Evolutionary conservation across 2,888 invertebrate species (phyloP).

Genomic region (Elegia similella): DNA sequence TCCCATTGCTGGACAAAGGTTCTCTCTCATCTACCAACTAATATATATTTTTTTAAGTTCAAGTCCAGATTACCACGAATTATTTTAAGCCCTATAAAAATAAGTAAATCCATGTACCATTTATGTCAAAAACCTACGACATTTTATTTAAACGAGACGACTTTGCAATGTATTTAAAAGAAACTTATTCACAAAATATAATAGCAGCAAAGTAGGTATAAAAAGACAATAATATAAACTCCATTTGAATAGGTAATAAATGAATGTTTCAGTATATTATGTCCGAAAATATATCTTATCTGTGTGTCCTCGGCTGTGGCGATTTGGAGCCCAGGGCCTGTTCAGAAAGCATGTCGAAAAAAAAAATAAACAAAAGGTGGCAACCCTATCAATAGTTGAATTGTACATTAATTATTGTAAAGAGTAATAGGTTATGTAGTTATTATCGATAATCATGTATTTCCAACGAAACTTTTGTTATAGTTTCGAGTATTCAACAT

Average conservation of each 20-base stretch:
- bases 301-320: too few relatives aligned
- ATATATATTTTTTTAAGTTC: neutral
- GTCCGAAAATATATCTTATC: neutral
- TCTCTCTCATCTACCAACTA: neutral
- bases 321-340: too few relatives aligned
- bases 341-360: neutral
- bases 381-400: constrained; percentile 7
- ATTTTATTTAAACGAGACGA: neutral
- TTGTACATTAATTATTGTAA: constrained; percentile 12
- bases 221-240: constrained; percentile 3
- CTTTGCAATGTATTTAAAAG: neutral
- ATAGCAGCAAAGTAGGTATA: neutral
- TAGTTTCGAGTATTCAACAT: constrained; percentile 1
- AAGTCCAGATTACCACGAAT: neutral
- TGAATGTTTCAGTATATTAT: neutral
- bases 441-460: constrained; percentile 7
- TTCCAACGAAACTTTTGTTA: constrained; percentile 1
- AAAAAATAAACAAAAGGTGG: neutral
- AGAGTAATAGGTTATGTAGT: constrained; percentile 6
- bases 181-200: neutral
- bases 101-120: too few relatives aligned
- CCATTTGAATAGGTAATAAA: neutral
- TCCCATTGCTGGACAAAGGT: too few relatives aligned
- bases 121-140: neutral
- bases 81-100: too few relatives aligned